Conservation (phyloP, 2,797 vertebrate genomes). For the Anguilla anguilla region DNA sequence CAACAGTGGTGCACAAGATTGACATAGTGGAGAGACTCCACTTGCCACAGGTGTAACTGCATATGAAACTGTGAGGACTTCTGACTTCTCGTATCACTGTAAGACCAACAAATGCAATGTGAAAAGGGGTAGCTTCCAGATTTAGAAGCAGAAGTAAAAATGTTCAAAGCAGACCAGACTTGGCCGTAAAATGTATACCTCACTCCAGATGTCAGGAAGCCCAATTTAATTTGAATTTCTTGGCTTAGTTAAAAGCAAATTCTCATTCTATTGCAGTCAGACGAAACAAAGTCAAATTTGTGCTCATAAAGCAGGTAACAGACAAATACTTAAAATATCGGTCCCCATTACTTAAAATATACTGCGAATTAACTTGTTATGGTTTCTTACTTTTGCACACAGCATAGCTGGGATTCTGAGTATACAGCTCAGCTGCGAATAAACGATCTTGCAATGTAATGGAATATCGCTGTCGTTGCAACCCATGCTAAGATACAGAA, state of each 20-base stretch:
- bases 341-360: neutral
- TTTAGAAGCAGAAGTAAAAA: neutral
- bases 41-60: neutral
- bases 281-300: neutral
- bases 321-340: neutral
- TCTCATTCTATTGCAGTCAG: neutral
- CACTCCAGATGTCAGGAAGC: slow-evolving; percentile 15
- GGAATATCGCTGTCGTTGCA: neutral
- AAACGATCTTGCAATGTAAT: neutral
- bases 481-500: neutral
- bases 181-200: neutral
- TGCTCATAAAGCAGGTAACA: neutral
- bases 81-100: neutral
- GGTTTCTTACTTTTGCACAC: neutral
- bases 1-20: slow-evolving; percentile 37
- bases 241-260: neutral
- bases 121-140: slow-evolving; percentile 19
- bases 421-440: neutral
- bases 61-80: neutral
- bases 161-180: neutral
- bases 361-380: neutral
- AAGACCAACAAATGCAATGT: neutral
- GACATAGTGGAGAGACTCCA: slow-evolving; percentile 32
- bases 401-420: neutral
- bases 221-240: neutral